phyloP scores from a whole-genome alignment of 2,797 vertebrate genomes.

The Pangasius mekongensis region DNA sequence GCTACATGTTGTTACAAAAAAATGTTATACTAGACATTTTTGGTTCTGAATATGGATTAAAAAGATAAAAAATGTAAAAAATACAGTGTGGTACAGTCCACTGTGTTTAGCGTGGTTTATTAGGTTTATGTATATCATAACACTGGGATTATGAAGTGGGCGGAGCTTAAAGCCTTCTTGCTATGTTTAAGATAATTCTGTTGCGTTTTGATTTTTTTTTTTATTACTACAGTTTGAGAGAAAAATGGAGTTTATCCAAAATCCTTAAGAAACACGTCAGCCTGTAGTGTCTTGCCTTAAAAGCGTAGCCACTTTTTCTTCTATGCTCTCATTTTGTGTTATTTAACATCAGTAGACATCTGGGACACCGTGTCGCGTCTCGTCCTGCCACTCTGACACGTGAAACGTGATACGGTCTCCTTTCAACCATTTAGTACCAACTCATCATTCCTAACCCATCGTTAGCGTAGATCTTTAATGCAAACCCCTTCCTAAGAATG shows the following conservation, averaged over 20 bases:
- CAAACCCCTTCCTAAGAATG: constrained; percentile 66
- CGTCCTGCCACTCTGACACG: neutral
- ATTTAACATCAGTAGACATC: constrained; percentile 33
- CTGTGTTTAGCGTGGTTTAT: too few relatives aligned
- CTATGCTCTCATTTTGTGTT: constrained; percentile 15
- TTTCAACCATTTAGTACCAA: constrained; percentile 33
- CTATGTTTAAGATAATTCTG: neutral
- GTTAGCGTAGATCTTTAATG: constrained; percentile 62
- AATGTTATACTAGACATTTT: neutral
- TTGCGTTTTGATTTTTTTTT: neutral
- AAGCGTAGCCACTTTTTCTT: neutral
- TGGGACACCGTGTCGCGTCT: constrained; percentile 35
- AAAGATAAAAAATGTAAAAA: neutral
- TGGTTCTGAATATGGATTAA: neutral
- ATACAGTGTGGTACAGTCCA: neutral
- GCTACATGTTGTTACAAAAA: too few relatives aligned
- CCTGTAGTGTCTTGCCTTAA: constrained; percentile 28
- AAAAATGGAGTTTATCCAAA: neutral
- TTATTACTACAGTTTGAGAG: neutral
- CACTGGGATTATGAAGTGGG: neutral
- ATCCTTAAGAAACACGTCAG: too few relatives aligned
- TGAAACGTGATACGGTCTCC: constrained; percentile 14
- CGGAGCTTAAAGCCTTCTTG: neutral
- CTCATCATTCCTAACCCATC: constrained; percentile 42
- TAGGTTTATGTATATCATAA: neutral